Evolutionary conservation across 2,797 vertebrate genomes (phyloP), one percentile per base, ranked within the genome.

Genomic region (Acrossocheilus fasciatus): DNA sequence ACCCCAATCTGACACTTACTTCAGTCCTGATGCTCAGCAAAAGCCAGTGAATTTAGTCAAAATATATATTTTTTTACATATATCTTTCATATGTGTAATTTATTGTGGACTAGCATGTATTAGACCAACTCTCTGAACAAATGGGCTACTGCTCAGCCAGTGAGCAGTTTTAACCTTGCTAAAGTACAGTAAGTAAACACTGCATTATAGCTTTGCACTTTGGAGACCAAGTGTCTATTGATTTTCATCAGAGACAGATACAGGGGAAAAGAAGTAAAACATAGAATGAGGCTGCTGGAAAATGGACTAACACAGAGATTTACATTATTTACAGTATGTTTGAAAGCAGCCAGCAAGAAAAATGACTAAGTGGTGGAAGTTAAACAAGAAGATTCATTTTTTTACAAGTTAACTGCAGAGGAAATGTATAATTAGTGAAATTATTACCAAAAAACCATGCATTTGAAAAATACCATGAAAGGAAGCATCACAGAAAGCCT

Each of bases 21-120:
- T 98, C 98, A 99, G 94, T 99, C 98, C 92, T 95, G 97, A 82
- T 96, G 92, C 30, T 96, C 95, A 0, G 96, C 96, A 97, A 98
- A 57, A 57, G 20, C 54, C 10, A 70, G 18, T 20, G 9, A 47
- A 73, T 47, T 7, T 17, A 47, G 23, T 26, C 23, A 17, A 30
- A 30, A 47, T 17, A 73, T 17, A 73, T 15, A 26, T 2, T 72
- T 43, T 6, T 15, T 4, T 72, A 41, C 20, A 70, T 12, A 23
- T 41, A 43, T 43, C 43, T 43, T 72, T 43, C 20, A 17, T 80
- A 5, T 14, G 23, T 57, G 34, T 36, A 6, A 15, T 41, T 23
- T 59, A 36, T 36, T 59, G 3, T 59, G 57, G 18, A 14, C 23
- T 66, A 34, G 12, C 6, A 30, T 70, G 36, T 45, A 18, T 54